Base-by-base conservation (phyloP, 92 coral and sea anemone species). In the Epizoanthus fatuus region DNA sequence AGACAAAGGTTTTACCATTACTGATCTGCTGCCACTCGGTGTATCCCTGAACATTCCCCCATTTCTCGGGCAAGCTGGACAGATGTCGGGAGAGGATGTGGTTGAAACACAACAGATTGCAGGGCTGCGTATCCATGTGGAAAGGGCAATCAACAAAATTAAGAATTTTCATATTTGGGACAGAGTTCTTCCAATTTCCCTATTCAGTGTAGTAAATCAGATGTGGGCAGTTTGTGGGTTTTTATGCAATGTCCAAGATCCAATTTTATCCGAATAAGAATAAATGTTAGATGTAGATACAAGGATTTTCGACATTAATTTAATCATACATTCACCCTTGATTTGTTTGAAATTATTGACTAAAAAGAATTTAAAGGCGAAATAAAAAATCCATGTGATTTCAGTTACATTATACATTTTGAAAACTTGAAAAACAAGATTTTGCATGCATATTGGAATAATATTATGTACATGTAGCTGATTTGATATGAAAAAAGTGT, bases 201-300 rank as follows among this genome's bases (percentile, higher is more conserved):
- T 47, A 47, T 69, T 73, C 15, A 35, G 62, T 73, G 73, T 79
- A 10, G 84, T 79, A 10, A 79, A 79, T 63, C 84, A 79, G 19
- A 79, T 79, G 84, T 79, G 84, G 84, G 32, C 54, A 13, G 74
- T 79, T 62, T 58, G 84, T 45, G 73, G 51, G 6, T 62, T 79
- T 62, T 19, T 79, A 32, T 79, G 35, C 37, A 63, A 79, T 32
- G 25, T 79, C 5, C 84, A 62, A n/a, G 69, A 79, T 19, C 84
- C 73, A 38, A 59, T 79, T 13, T 58, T 62, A 79, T 79, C 73
- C 19, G 47, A 44, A 44, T 44, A 44, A 7, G 47, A 44, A 44
- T 44, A 44, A 4, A 44, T 44, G 47, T 29, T 44, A 44, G 6
- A 44, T 44, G 47, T 0, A 44, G 47, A 44, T 7, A 44, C 8